Conservation (phyloP, 2,113 vertebrate species). For the Apteryx owenii region DNA sequence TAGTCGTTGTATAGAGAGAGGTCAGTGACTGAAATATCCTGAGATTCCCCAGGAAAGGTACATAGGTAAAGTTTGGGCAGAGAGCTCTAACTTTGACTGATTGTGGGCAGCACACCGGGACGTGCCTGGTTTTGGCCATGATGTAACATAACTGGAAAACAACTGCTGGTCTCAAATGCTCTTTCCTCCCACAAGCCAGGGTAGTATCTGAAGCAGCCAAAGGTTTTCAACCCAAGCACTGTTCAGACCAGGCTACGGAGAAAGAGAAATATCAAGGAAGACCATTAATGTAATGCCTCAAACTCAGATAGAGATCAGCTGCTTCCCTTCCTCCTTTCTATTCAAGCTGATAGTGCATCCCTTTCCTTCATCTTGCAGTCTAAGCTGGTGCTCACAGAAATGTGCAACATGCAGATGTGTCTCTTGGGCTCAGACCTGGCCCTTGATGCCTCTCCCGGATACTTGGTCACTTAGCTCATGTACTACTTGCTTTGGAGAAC, state of each 20-base stretch:
- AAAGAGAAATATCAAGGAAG: not conserved
- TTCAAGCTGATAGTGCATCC: not conserved
- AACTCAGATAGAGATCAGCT: not conserved
- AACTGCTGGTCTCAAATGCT: not conserved
- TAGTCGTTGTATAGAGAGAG: not conserved
- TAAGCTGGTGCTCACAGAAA: not conserved
- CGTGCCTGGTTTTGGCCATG: not conserved
- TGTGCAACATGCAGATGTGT: not conserved
- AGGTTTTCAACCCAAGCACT: not conserved
- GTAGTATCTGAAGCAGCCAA: not conserved
- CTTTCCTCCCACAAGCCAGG: not conserved
- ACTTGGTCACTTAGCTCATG: not conserved
- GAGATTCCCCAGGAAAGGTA: not conserved
- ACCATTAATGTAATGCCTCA: not conserved
- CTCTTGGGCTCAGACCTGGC: not conserved
- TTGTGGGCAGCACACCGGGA: not conserved
- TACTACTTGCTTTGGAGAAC: not conserved
- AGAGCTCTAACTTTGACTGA: not conserved
- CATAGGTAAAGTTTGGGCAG: not conserved
- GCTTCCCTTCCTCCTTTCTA: not conserved
- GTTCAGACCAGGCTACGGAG: not conserved
- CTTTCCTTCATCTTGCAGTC: not conserved
- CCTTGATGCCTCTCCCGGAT: not conserved
- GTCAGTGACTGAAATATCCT: not conserved
- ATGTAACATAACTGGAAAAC: not conserved